These are phyloP conservation scores for Synergus gifuensis DNA, from an alignment of 2,888 invertebrate genomes.

Conservation along the genomic window DNA sequence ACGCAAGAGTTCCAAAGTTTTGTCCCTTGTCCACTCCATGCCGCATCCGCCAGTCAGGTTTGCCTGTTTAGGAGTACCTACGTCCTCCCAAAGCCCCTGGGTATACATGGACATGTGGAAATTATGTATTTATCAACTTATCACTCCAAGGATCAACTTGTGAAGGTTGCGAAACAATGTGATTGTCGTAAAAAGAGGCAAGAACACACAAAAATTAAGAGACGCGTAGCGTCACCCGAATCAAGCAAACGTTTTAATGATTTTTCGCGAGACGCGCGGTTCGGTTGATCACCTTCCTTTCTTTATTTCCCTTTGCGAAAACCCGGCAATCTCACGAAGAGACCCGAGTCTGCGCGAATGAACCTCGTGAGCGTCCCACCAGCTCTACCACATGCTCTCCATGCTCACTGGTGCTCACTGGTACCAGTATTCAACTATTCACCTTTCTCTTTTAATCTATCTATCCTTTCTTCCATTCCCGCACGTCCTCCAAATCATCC, in stretches of 20 bases:
- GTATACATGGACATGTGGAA: slow-evolving; percentile 55
- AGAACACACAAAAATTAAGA: not conserved
- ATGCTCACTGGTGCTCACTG: not conserved
- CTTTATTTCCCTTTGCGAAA: slow-evolving; percentile 66
- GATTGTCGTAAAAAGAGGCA: not conserved
- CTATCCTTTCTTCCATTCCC: not conserved
- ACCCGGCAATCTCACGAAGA: slow-evolving; percentile 62
- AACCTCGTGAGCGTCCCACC: slow-evolving; percentile 15
- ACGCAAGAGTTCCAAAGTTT: slow-evolving; percentile 65
- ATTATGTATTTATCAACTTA: not conserved
- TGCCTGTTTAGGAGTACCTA: not conserved
- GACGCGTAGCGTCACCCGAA: slow-evolving; percentile 19
- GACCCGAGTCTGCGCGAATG: slow-evolving; percentile 67
- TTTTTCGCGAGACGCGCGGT: slow-evolving; percentile 65
- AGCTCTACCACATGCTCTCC: not conserved
- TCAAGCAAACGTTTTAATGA: slow-evolving; percentile 67
- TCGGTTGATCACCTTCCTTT: slow-evolving; percentile 61
- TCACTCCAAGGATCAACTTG: slow-evolving; percentile 2
- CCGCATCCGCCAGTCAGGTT: slow-evolving; percentile 4
- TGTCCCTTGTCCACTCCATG: slow-evolving; percentile 70
- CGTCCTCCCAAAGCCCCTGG: slow-evolving; percentile 55
- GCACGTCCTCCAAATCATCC: not conserved
- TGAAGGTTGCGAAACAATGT: not conserved
- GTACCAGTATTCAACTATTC: not conserved
- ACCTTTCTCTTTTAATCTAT: not conserved